Evolutionary conservation across 2,797 vertebrate species (phyloP), one percentile per base, ranked within the genome.

Genomic region (Melanotaenia pygmaea): DNA sequence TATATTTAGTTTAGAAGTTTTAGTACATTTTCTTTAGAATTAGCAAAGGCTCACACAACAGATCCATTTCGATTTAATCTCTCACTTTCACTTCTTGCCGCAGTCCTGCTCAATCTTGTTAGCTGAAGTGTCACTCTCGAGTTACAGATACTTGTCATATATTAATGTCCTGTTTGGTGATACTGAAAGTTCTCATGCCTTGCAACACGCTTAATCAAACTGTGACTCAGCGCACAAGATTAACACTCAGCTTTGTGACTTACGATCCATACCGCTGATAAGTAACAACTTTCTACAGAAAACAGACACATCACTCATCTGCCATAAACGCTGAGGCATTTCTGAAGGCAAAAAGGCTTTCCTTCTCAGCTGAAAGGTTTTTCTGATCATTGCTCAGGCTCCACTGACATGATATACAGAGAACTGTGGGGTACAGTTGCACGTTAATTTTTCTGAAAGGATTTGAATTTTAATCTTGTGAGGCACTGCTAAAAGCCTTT

Each of bases 381-480:
- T 91, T 47, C 73, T 56, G 74, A 70, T 80, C 72, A 86, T 92
- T 91, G 91, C 84, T 89, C 85, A 82, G 83, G 20, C 88, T 61
- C 57, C 37, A 43, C 53, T 84, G 91, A 91, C 91, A 76, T 92
- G 80, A 80, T 78, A 87, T 82, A 91, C 81, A 91, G 72, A 88
- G 84, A 87, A 89, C 86, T 77, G 70, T 70, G 61, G 74, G 80
- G 71, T 85, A 79, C 70, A 70, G 77, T 87, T 69, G 77, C 77
- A 56, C 85, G 85, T 94, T 94, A 84, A 94, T 95, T 94, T 92
- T 94, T 92, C 86, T 88, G 92, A 94, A 94, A 93, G 92, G 85
- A 84, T 88, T 81, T 88, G 76, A 73, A 78, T 88, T 93, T 94
- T 92, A 92, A 94, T 93, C 92, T 91, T 77, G 79, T 43, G 85